phyloP scores from a whole-genome alignment of 2,797 vertebrate species.

The Accipiter fasciatus region DNA sequence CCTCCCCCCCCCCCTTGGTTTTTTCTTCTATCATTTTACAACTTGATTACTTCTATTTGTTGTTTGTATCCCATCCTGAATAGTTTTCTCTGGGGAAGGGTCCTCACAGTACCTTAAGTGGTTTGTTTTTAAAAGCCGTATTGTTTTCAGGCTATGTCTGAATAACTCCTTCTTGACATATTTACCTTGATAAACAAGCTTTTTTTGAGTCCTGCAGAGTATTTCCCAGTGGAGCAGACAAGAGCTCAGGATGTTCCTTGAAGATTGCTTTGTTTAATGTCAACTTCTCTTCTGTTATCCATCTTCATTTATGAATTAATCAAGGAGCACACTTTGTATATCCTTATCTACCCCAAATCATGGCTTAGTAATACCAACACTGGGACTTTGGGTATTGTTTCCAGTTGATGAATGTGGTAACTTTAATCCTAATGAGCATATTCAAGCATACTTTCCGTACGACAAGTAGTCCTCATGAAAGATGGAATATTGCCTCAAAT shows the following conservation, averaged over 20 bases:
- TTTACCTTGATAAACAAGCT: constrained; percentile 48
- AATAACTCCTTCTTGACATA: constrained; percentile 15
- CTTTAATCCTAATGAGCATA: neutral
- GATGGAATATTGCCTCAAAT: neutral
- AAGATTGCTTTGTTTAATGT: constrained; percentile 40
- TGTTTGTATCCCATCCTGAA: neutral
- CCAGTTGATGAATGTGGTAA: neutral
- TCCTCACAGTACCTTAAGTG: neutral
- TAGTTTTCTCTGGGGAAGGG: constrained; percentile 2
- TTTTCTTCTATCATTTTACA: neutral
- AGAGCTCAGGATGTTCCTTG: neutral
- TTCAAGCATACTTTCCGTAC: neutral
- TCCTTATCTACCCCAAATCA: neutral
- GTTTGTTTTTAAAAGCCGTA: constrained; percentile 20
- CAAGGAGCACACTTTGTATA: neutral
- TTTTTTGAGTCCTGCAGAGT: neutral
- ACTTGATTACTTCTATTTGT: neutral
- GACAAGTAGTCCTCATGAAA: neutral
- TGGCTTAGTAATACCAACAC: neutral
- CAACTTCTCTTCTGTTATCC: neutral
- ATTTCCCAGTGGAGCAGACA: constrained; percentile 14
- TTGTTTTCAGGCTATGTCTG: constrained; percentile 30
- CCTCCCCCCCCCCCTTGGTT: neutral
- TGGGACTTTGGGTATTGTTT: neutral
- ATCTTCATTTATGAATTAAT: constrained; percentile 12